Evolutionary conservation across 2,113 vertebrate species (phyloP), one percentile per base, ranked within the genome.

Genomic region (Strigops habroptila): DNA sequence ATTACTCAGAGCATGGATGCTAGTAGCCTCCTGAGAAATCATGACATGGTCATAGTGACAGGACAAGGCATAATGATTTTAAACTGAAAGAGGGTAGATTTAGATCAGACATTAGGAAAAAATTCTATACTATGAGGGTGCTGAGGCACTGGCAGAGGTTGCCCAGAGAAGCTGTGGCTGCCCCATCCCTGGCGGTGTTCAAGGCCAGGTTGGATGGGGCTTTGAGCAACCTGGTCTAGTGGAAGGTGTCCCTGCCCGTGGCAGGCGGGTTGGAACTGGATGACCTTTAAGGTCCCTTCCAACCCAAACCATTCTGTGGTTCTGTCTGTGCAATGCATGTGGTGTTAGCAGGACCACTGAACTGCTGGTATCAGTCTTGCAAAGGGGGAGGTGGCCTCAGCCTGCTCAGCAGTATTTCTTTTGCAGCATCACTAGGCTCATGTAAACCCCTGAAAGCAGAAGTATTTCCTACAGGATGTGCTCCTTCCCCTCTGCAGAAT

Each of bases 1-100:
- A 21, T 10, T 49, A 30, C 48, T 62, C 19, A 7, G 18, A 6
- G 30, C 0, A 7, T 9, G 41, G 18, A 33, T 63, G 35, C 22
- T 18, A 3, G 14, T 3, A n/a, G 63, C 28, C 39, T 41, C 41
- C 65, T 21, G 55, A 33, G 60, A 10, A 49, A 4, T 1, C 0
- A 2, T 22, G 68, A 5, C 13, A 6, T 3, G 6, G 33, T n/a
- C 33, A n/a, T n/a, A 59, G 33, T 23, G 33, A n/a, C 33, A n/a
- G 55, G 55, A 59, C 33, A 59, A 59, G 14, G 33, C 21, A 7
- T n/a, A 59, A n/a, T n/a, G 33, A 21, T n/a, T n/a, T n/a, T 23
- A 59, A 59, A 59, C 21, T n/a, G 33, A 59, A 59, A 59, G 6
- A n/a, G 21, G 55, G 55, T 23, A n/a, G 13, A 59, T n/a, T 59